A percentile compares a stretch with the other conserved stretches of the same genome.
Evolutionary conservation across 2,888 invertebrate species (phyloP).

Genomic region (Drosophila falleni): DNA sequence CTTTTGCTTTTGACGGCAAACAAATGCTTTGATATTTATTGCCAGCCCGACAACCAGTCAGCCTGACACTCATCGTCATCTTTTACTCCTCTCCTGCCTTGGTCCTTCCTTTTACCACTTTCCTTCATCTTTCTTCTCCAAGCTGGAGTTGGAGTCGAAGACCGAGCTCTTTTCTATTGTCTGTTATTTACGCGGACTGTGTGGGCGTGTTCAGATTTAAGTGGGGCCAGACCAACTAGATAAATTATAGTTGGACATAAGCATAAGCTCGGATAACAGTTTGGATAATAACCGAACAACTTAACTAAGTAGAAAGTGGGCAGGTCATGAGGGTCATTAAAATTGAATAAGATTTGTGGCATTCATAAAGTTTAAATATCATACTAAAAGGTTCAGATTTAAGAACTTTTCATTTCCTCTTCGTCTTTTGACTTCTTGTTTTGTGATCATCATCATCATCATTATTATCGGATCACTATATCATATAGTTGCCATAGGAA

Average conservation of each 20-base stretch:
- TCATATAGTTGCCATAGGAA: too few relatives aligned
- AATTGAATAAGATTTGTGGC: slow-evolving; percentile 12
- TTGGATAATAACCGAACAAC: slow-evolving; percentile 13
- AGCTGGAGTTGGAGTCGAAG: background rate
- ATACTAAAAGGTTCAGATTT: background rate
- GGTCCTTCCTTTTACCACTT: background rate
- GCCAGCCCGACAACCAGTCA: slow-evolving; percentile 47
- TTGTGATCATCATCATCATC: too few relatives aligned
- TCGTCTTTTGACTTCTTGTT: too few relatives aligned
- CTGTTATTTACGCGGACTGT: slow-evolving; percentile 23
- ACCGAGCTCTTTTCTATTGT: slow-evolving; percentile 9
- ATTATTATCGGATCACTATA: too few relatives aligned
- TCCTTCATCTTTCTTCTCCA: background rate
- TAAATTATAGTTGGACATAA: slow-evolving; percentile 25
- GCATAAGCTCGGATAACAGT: slow-evolving; percentile 4
- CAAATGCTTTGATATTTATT: slow-evolving; percentile 79
- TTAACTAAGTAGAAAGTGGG: slow-evolving; percentile 9
- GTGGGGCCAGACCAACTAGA: slow-evolving; percentile 33
- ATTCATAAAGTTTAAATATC: background rate
- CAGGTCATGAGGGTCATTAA: slow-evolving; percentile 6
- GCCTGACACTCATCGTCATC: slow-evolving; percentile 35
- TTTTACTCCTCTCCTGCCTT: background rate
- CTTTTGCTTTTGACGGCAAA: slow-evolving; percentile 73
- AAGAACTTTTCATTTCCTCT: background rate
- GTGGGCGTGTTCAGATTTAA: slow-evolving; percentile 27